phyloP scores from a whole-genome alignment of 2,797 vertebrate species.

The Euthynnus affinis region DNA sequence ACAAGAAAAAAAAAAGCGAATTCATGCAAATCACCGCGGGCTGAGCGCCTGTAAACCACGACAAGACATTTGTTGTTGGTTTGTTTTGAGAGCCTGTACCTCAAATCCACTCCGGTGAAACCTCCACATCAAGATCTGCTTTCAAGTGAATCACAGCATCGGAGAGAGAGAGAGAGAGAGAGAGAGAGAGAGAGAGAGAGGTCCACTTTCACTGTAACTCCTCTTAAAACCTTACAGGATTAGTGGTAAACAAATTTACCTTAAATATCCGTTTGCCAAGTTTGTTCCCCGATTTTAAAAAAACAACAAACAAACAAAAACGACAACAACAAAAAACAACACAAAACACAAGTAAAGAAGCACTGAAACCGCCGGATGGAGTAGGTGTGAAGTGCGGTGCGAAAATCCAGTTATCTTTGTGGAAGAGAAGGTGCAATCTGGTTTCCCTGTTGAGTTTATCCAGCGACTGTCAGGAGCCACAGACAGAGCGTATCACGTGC shows the following conservation, averaged over 20 bases:
- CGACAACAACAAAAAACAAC: slow-evolving; percentile 37
- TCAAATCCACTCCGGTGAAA: slow-evolving; percentile 63
- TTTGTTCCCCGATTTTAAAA: slow-evolving; percentile 40
- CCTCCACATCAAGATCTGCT: slow-evolving; percentile 68
- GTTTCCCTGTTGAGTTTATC: slow-evolving; percentile 83
- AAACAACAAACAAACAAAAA: slow-evolving; percentile 5
- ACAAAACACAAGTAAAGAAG: slow-evolving; percentile 2
- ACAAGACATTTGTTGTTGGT: slow-evolving; percentile 42
- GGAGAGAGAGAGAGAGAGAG: slow-evolving; percentile 29
- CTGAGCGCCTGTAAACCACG: slow-evolving; percentile 24
- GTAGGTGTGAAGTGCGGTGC: slow-evolving; percentile 39
- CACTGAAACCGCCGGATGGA: slow-evolving; percentile 21
- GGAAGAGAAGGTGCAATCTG: slow-evolving; percentile 80
- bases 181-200: slow-evolving; percentile 19
- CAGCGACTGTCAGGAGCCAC: slow-evolving; percentile 86
- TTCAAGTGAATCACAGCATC: slow-evolving; percentile 81
- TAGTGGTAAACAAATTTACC: slow-evolving; percentile 71
- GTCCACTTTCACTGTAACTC: slow-evolving; percentile 71
- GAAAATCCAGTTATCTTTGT: slow-evolving; percentile 77
- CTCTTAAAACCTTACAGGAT: slow-evolving; percentile 33
- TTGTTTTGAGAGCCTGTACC: slow-evolving; percentile 35
- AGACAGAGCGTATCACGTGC: slow-evolving; percentile 84
- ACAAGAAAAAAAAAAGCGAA: slow-evolving; percentile 37
- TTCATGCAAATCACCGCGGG: slow-evolving; percentile 32
- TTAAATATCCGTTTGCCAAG: slow-evolving; percentile 67